Base-by-base conservation (phyloP, 92 coral and sea anemone species). In the Umimayanthus chanpuru region DNA sequence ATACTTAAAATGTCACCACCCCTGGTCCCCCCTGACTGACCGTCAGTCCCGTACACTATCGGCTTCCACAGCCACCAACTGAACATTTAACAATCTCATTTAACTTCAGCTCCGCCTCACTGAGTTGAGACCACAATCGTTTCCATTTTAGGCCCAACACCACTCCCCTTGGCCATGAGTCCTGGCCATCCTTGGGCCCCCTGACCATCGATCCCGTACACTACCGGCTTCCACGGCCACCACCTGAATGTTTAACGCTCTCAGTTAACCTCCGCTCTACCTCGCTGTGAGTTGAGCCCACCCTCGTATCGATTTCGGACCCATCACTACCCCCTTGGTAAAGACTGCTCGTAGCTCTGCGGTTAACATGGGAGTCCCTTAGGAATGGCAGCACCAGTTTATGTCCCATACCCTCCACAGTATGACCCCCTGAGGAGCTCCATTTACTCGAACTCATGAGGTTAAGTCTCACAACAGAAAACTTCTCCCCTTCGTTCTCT, bases 181-280 rank as follows among this genome's bases (percentile, higher is more conserved):
- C 58, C 18, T 32, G 36, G 36, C 36, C 36, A 2, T 32, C 36
- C 36, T 32, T n/a, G 36, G 36, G 36, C 0, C 36, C 36, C 36
- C 25, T 61, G 68, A 61, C 68, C n/a, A 25, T 14, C 26, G 5
- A 25, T 61, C 26, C 58, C 6, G 26, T 21, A 36, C 16, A 15
- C 14, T 75, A 75, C 18, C 79, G 79, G 44, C 79, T 75, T 36
- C 47, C 79, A 40, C 79, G 79, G 53, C 50, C 79, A 32, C 79
- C 79, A n/a, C 79, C 79, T 39, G 11, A 75, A 36, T 50, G 53
- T 25, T 75, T 75, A 36, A 36, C 25, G 44, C 20, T 43, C 79
- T 73, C 47, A 2, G n/a, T 20, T n/a, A 75, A 75, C 50, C 50
- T 43, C 28, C 39, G 50, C 47, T 75, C 79, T 9, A 75, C 79